These are phyloP conservation scores for Rostratula benghalensis DNA, from an alignment of 2,113 vertebrate species.

Conservation along the genomic window DNA sequence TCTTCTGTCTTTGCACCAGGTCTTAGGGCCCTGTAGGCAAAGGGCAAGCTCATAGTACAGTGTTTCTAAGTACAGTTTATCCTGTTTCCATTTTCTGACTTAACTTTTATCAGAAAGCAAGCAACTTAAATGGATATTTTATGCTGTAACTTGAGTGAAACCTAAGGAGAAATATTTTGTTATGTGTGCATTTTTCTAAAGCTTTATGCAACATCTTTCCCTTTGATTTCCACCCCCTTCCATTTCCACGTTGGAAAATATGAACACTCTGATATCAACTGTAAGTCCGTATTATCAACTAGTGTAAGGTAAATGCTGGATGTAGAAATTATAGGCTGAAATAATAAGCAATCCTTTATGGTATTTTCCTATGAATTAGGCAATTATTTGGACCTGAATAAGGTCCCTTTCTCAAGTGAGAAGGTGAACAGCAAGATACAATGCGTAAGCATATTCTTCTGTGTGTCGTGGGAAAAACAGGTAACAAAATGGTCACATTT, in stretches of 20 bases:
- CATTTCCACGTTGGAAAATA: neutral
- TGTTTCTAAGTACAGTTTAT: neutral
- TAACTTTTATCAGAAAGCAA: neutral
- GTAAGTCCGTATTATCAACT: neutral
- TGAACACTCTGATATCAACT: neutral
- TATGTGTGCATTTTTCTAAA: neutral
- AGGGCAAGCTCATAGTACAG: neutral
- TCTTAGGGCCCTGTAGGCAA: neutral
- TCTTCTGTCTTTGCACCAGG: neutral
- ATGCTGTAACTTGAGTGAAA: neutral
- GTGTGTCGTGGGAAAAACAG: neutral
- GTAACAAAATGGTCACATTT: neutral
- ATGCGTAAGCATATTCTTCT: neutral
- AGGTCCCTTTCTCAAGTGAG: neutral
- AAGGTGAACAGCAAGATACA: neutral
- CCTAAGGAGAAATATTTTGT: neutral
- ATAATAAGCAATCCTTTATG: neutral
- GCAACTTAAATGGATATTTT: neutral
- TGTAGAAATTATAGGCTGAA: neutral
- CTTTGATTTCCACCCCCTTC: neutral
- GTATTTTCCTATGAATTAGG: neutral
- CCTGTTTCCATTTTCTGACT: neutral
- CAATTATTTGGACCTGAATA: neutral
- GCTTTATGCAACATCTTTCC: neutral
- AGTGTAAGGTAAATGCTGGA: neutral